Conservation (phyloP, 2,113 vertebrate genomes). For the Eolophus roseicapilla region DNA sequence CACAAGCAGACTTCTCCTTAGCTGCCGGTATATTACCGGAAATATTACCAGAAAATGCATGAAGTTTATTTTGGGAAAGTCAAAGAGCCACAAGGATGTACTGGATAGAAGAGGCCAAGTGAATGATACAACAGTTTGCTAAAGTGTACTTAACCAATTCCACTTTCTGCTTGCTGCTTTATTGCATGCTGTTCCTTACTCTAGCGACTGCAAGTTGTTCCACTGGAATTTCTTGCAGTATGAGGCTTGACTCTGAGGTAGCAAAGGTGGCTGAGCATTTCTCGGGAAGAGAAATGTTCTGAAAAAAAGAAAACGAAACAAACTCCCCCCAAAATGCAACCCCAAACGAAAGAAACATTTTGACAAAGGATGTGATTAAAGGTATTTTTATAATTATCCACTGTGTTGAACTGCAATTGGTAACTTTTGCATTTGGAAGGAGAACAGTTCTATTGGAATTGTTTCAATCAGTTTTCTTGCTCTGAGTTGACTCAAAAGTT, state of each 20-base stretch:
- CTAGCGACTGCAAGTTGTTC: background rate
- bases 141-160: background rate
- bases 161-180: background rate
- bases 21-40: background rate
- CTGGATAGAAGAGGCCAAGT: background rate
- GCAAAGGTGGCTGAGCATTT: background rate
- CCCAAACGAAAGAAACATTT: background rate
- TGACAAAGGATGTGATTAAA: background rate
- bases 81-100: background rate
- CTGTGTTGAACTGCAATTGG: background rate
- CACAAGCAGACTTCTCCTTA: background rate
- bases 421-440: background rate
- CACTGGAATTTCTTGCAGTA: constrained; percentile 21
- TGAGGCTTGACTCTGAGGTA: background rate
- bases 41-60: background rate
- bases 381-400: background rate
- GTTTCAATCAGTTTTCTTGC: background rate
- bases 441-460: background rate
- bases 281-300: background rate
- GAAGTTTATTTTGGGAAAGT: background rate
- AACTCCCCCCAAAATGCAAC: background rate
- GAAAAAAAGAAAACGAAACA: background rate
- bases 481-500: background rate
- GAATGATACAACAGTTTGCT: background rate
- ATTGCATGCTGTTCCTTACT: background rate